Base-by-base conservation (phyloP, 2,113 vertebrate species). In the Zosterops borbonicus region DNA sequence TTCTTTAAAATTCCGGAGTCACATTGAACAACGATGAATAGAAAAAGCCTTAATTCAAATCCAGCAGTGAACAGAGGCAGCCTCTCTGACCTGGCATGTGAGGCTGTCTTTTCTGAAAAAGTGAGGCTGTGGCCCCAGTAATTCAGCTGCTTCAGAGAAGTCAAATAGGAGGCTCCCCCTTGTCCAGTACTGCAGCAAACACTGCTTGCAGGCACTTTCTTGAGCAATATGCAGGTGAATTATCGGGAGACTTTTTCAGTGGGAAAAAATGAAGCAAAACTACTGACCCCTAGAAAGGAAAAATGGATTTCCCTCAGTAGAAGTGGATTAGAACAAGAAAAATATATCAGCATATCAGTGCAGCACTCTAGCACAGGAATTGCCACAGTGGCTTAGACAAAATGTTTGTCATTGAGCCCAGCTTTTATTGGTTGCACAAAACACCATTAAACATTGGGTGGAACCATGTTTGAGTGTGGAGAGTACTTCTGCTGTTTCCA, bases 1-100 rank as follows among this genome's bases (percentile, higher is more conserved):
- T 93, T 91, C 76, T 92, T 93, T 94, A 81, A 74, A 89, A 92
- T 93, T 88, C 78, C 29, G 13, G 83, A 78, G 82, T 83, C 42
- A 8, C 42, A 8, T 65, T 83, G 71, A 90, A 86, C 60, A 80
- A 70, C 0, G 2, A 70, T 71, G 79, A 90, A 80, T 41, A 59
- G 85, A 81, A 87, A 77, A 88, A 67, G 25, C 9, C 17, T 81
- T 59, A 44, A 82, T 77, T 90, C 29, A 67, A 44, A 94, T 69
- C 73, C 50, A 63, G 75, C 87, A 63, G 33, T 37, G 71, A 96
- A n/a, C 29, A 67, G 56, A 29, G 21, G 52, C 88, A 90, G 56
- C 44, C 60, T 56, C 35, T 87, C 80, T 44, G 62, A 80, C 14
- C 49, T 24, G 41, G 23, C 53, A 25, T 21, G 42, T 47, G 71